These are phyloP conservation scores for Amphiprion clarkii DNA, from an alignment of 2,797 vertebrate genomes.

Conservation along the genomic window DNA sequence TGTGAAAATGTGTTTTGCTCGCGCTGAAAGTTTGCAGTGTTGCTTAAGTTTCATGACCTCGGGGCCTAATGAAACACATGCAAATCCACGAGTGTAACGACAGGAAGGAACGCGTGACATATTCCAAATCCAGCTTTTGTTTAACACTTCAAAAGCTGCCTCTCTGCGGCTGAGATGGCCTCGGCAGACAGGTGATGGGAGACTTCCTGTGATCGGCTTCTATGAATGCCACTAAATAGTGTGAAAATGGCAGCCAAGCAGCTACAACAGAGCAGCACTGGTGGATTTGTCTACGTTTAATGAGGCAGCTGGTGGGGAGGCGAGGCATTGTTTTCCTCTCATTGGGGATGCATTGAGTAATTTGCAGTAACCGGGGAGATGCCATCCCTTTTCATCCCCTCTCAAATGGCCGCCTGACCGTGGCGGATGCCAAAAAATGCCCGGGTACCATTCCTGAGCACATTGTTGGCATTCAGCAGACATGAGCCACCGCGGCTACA, in stretches of 20 bases:
- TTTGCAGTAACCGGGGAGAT: constrained; percentile 60
- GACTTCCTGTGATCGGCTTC: constrained; percentile 1
- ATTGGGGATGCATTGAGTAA: constrained; percentile 60
- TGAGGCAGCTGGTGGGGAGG: constrained; percentile 60
- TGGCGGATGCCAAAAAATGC: constrained; percentile 47
- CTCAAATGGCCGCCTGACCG: constrained; percentile 52
- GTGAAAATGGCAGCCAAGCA: constrained; percentile 40
- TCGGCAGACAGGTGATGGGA: constrained; percentile 10
- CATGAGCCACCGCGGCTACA: constrained; percentile 23
- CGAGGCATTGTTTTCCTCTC: constrained; percentile 54
- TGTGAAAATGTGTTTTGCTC: neutral
- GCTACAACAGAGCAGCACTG: constrained; percentile 27
- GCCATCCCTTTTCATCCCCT: constrained; percentile 61
- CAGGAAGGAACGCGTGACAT: neutral
- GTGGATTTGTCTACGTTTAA: constrained; percentile 61
- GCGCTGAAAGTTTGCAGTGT: constrained; percentile 8
- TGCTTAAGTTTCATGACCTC: constrained; percentile 10
- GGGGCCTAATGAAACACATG: neutral
- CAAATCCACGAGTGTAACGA: neutral
- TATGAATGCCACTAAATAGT: constrained; percentile 30
- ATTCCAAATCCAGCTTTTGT: neutral
- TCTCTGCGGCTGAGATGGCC: neutral
- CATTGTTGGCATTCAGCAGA: constrained; percentile 51
- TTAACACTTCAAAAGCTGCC: neutral
- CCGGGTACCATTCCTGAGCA: constrained; percentile 43